Percentiles rank a stretch among this genome's conserved stretches.
phyloP scores from a whole-genome alignment of 2,113 vertebrate species.

The Crocuta crocuta region DNA sequence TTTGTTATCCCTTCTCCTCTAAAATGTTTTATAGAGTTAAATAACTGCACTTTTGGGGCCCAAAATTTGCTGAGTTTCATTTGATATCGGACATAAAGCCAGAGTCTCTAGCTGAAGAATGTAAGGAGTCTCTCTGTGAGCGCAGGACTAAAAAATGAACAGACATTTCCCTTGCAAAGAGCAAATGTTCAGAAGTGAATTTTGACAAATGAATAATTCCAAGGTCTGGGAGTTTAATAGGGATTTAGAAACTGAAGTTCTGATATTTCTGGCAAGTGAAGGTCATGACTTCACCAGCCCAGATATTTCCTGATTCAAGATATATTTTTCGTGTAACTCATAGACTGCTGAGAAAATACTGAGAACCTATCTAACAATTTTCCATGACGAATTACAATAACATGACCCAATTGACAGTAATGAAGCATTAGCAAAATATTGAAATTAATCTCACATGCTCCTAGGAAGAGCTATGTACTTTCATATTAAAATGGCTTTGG shows the following conservation, averaged over 20 bases:
- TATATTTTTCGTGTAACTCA: background rate
- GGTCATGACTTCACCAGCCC: background rate
- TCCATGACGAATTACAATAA: background rate
- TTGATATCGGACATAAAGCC: background rate
- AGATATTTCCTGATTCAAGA: background rate
- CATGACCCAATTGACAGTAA: background rate
- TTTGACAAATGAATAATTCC: background rate
- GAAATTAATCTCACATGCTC: background rate
- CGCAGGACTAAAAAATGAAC: background rate
- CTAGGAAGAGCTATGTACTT: background rate
- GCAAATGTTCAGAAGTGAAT: background rate
- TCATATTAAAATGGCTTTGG: background rate
- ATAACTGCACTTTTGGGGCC: background rate
- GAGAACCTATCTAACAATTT: background rate
- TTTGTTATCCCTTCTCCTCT: background rate
- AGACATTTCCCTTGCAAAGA: background rate
- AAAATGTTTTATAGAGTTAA: background rate
- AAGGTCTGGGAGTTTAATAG: background rate
- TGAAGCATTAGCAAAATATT: background rate
- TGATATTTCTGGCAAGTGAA: background rate
- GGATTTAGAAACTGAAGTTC: background rate
- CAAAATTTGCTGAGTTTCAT: background rate
- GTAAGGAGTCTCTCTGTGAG: background rate
- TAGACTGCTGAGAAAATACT: background rate
- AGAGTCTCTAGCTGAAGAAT: background rate